Base-by-base conservation (phyloP, 2,888 invertebrate genomes). In the Ephialtes manifestator region DNA sequence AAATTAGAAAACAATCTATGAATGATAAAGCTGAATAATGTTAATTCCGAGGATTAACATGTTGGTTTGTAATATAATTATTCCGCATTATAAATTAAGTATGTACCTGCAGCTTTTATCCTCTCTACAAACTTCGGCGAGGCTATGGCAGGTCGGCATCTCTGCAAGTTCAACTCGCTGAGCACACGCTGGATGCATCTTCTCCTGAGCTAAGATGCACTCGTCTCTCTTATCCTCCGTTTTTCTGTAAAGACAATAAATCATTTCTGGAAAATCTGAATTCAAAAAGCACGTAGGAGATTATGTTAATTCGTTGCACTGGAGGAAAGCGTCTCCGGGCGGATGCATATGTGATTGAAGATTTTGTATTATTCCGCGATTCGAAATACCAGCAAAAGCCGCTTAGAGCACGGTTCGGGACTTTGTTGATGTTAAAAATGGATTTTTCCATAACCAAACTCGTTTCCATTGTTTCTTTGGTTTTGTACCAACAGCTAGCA, bases 181-280 rank as follows among this genome's bases (percentile, higher is more conserved):
- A 72, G 98, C 98, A 94, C 98, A 98, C 65, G 97, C 96, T 11
- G 98, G 98, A 94, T 98, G 98, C 87, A 98, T 96, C 92, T 97
- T 97, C 94, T 98, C 97, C 94, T 98, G 98, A 86, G 98, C 98
- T 90, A 97, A 96, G 95, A 98, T 96, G 95, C 98, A 98, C 87
- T 97, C 96, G 93, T 98, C 98, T 93, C 97, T 96, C 90, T 97
- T 97, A 94, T 97, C 97, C 92, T 97, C 97, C 48, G 97, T 97
- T 96, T 98, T 98, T 95, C 98, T 98, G 94, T 94, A 93, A 87
- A 85, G 75, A 76, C 85, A 83, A 51, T 68, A n/a, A 39, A 63
- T 31, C 35, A 68, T 43, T 85, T 80, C 67, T 70, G 81, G 75
- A 87, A 78, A 65, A 65, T 65, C 39, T 43, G 20, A 65, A 65